These are phyloP conservation scores for Drosophila chauvacae DNA, from an alignment of 1,140 invertebrate genomes.

Conservation along the genomic window DNA sequence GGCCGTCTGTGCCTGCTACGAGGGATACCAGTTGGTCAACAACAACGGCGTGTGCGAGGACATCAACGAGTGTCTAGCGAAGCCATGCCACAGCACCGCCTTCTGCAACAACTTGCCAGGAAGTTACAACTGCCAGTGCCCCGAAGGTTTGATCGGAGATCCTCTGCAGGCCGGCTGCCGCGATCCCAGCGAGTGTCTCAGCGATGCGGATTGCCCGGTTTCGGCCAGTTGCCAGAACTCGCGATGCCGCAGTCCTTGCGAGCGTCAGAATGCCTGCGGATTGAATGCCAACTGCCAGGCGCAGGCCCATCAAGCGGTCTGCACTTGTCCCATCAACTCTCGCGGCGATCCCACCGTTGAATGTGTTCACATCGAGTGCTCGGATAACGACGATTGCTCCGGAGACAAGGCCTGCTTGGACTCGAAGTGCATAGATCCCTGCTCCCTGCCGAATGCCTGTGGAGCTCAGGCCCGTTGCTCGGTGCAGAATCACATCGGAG, in stretches of 20 bases:
- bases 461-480: slow-evolving; percentile 91
- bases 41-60: slow-evolving; percentile 91
- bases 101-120: slow-evolving; percentile 91
- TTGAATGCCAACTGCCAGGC: slow-evolving; percentile 90
- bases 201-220: slow-evolving; percentile 91
- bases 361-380: slow-evolving; percentile 91
- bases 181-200: slow-evolving; percentile 91
- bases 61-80: slow-evolving; percentile 91
- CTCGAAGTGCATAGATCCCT: slow-evolving; percentile 92
- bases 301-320: slow-evolving; percentile 88
- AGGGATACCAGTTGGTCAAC: slow-evolving; percentile 89
- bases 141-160: slow-evolving; percentile 92
- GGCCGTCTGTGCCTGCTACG: slow-evolving; percentile 89
- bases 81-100: slow-evolving; percentile 92
- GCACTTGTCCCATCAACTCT: slow-evolving; percentile 91
- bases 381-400: slow-evolving; percentile 91
- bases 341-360: slow-evolving; percentile 90
- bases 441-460: slow-evolving; percentile 91
- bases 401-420: slow-evolving; percentile 90
- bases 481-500: slow-evolving; percentile 89
- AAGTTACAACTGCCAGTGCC: slow-evolving; percentile 90
- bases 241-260: slow-evolving; percentile 93
- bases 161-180: slow-evolving; percentile 88
- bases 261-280: slow-evolving; percentile 88
- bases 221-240: slow-evolving; percentile 91